Evolutionary conservation across 2,797 vertebrate genomes (phyloP).

Genomic region (Miichthys miiuy): DNA sequence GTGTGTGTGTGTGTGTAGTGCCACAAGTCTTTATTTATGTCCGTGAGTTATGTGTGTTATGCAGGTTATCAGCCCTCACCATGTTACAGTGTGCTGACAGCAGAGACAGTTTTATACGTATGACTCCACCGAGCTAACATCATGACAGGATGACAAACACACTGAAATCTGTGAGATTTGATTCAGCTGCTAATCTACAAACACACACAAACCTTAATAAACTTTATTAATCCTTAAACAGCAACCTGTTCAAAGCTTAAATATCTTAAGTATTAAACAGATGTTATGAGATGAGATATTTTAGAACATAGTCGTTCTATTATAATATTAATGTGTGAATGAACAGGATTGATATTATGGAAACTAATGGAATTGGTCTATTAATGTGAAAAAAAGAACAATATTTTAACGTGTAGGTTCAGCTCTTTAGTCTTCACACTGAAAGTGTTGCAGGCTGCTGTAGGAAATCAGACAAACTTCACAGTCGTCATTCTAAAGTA

Average conservation of each 20-base stretch:
- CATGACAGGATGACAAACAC: constrained; percentile 24
- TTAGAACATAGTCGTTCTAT: not conserved
- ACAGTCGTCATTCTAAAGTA: not conserved
- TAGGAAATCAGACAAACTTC: too few species aligned
- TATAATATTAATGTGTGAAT: not conserved
- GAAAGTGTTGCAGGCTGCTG: not conserved
- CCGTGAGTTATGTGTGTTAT: constrained; percentile 10
- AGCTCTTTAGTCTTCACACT: not conserved
- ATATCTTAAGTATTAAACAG: not conserved
- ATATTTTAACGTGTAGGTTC: not conserved
- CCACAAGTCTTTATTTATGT: constrained; percentile 23
- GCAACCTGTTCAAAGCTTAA: not conserved
- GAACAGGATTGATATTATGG: not conserved
- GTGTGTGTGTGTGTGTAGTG: not conserved
- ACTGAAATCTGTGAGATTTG: not conserved
- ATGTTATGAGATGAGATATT: not conserved
- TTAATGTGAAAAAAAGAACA: too few species aligned
- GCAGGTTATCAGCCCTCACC: constrained; percentile 8
- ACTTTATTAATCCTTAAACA: not conserved
- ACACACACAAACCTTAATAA: not conserved
- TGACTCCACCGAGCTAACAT: not conserved
- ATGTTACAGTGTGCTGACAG: constrained; percentile 39
- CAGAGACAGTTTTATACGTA: constrained; percentile 33
- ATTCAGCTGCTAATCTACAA: not conserved
- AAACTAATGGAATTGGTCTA: too few species aligned